These are phyloP conservation scores for Plecotus auritus DNA, from an alignment of 2,113 vertebrate species.

Conservation along the genomic window DNA sequence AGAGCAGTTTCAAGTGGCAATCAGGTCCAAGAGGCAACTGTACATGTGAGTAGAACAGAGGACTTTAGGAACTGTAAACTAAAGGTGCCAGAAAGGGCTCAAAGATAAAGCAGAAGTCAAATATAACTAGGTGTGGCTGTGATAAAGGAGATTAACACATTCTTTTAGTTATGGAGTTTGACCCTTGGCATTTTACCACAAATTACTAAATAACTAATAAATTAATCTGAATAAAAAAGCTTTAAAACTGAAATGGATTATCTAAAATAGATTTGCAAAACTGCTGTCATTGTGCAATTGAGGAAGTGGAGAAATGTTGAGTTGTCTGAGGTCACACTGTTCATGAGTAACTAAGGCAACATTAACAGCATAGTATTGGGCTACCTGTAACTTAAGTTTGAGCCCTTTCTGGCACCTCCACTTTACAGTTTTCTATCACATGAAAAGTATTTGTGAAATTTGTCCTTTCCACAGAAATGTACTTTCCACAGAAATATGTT, in stretches of 20 bases:
- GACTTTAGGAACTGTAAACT: not conserved
- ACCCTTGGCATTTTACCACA: slow-evolving; percentile 1
- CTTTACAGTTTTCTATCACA: not conserved
- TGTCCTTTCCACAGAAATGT: not conserved
- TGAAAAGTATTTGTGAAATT: slow-evolving; percentile 32
- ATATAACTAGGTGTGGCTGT: not conserved
- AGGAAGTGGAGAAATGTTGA: not conserved
- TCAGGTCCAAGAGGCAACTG: not conserved
- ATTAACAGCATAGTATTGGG: not conserved
- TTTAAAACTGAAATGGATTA: slow-evolving; percentile 12
- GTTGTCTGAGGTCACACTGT: not conserved
- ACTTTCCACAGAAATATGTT: not conserved
- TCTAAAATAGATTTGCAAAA: not conserved
- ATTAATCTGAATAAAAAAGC: not conserved
- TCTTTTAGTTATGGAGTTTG: not conserved
- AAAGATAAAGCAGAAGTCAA: fast-evolving
- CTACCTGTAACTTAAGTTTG: not conserved
- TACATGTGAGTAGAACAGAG: not conserved
- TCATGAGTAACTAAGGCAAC: not conserved
- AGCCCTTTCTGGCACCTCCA: too few relatives aligned
- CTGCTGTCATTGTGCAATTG: not conserved
- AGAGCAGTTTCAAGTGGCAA: not conserved
- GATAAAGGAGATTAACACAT: not conserved
- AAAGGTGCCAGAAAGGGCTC: not conserved
- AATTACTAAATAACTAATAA: not conserved